Evolutionary conservation across 2,797 vertebrate species (phyloP).

Genomic region (Alfaro cultratus): DNA sequence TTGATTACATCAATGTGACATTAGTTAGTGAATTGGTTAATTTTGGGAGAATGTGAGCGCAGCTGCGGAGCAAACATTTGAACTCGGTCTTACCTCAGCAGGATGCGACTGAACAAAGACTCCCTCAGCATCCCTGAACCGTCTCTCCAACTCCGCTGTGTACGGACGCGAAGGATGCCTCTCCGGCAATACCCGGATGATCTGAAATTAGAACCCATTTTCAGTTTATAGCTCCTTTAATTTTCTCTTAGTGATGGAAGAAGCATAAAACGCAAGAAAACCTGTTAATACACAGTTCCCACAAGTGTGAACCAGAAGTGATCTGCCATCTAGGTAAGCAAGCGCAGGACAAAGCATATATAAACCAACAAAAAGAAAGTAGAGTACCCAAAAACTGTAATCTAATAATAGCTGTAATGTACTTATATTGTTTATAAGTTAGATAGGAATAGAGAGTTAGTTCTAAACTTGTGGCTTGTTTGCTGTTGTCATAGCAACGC

Average conservation of each 20-base stretch:
- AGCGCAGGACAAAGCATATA: no score
- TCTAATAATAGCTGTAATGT: no score
- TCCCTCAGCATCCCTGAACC: constrained; percentile 65
- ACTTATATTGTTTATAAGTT: no score
- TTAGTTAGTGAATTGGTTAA: constrained; percentile 12
- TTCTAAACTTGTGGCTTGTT: no score
- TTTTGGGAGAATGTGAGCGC: constrained; percentile 8
- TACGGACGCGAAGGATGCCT: constrained; percentile 79
- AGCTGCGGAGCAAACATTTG: not conserved
- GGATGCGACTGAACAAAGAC: constrained; percentile 65
- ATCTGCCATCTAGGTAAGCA: no score
- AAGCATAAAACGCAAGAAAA: not conserved
- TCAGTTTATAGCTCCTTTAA: not conserved
- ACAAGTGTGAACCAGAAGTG: no score
- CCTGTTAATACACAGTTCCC: not conserved
- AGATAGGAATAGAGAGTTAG: no score
- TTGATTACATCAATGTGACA: constrained; percentile 50
- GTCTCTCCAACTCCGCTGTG: constrained; percentile 64
- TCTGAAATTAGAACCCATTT: constrained; percentile 48
- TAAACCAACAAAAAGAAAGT: no score
- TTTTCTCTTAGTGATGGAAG: not conserved
- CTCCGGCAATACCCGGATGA: constrained; percentile 72
- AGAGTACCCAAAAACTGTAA: no score
- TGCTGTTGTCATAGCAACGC: no score
- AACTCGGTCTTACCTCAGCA: constrained; percentile 61